Conservation (phyloP, 2,888 invertebrate genomes). For the Ecdyonurus torrentis region DNA sequence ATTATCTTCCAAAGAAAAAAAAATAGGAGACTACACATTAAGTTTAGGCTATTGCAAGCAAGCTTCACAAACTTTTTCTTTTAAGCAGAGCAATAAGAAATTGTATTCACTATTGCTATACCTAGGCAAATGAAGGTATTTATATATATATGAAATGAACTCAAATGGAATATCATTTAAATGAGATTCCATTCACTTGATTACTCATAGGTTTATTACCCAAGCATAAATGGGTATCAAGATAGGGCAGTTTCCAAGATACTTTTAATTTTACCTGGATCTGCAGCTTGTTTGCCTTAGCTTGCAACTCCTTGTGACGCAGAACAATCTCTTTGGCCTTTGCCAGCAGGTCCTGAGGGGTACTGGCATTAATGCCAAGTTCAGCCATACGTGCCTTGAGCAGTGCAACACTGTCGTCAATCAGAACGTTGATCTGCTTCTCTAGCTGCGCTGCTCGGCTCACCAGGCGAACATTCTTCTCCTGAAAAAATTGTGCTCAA, state of each 20-base stretch:
- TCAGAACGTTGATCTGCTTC: conserved; percentile 80
- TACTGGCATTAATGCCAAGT: conserved; percentile 73
- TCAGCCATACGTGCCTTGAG: conserved; percentile 82
- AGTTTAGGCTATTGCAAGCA: too few species aligned
- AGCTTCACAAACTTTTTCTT: too few species aligned
- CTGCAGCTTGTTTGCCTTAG: conserved; percentile 72
- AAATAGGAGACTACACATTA: too few species aligned
- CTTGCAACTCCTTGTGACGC: conserved; percentile 80
- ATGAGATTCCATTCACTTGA: too few species aligned
- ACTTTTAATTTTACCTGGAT: conserved; percentile 45
- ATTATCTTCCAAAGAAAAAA: too few species aligned
- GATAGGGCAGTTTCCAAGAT: neutral
- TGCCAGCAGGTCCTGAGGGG: conserved; percentile 66
- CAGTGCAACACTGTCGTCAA: conserved; percentile 79
- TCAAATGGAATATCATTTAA: too few species aligned
- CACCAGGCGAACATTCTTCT: conserved; percentile 63
- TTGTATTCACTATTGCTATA: too few species aligned
- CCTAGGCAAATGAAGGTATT: too few species aligned
- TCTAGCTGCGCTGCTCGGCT: conserved; percentile 78
- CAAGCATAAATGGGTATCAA: too few species aligned
- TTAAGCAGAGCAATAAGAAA: too few species aligned
- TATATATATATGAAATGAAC: too few species aligned
- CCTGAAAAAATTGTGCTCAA: conserved; percentile 36
- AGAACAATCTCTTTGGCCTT: conserved; percentile 87
- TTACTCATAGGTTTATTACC: too few species aligned